These are phyloP conservation scores for Oligia fasciuncula DNA, from an alignment of 2,888 invertebrate species.

Conservation along the genomic window DNA sequence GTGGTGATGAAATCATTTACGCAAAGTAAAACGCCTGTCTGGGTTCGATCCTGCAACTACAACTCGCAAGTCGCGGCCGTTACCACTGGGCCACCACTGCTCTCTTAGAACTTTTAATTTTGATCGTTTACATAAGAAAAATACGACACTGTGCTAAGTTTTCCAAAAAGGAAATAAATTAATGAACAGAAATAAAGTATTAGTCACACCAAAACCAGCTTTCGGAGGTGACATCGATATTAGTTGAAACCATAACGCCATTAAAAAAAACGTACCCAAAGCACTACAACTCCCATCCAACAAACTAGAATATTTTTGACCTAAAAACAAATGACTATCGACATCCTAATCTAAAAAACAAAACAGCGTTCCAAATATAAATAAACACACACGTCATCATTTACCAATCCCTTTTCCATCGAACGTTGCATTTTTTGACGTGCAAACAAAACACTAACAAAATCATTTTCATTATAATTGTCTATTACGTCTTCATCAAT, in stretches of 20 bases:
- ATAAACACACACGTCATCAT: neutral
- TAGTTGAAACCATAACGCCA: no score
- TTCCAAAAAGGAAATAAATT: no score
- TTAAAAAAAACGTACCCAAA: neutral
- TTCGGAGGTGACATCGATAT: neutral
- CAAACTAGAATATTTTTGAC: neutral
- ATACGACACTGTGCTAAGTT: no score
- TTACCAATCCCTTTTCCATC: neutral
- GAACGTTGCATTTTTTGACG: neutral
- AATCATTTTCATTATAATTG: conserved; percentile 40
- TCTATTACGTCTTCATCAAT: conserved; percentile 48
- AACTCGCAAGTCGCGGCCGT: no score
- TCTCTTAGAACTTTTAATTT: no score
- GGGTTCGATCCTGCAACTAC: no score
- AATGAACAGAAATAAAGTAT: no score
- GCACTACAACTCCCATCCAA: neutral
- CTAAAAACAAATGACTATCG: neutral
- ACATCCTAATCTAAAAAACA: neutral
- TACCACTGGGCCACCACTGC: no score
- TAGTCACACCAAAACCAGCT: neutral
- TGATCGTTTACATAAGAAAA: no score
- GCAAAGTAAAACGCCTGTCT: no score
- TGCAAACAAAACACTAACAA: conserved; percentile 6
- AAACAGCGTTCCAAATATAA: conserved; percentile 14
- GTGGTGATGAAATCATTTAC: no score